Evolutionary conservation across 2,113 vertebrate genomes (phyloP).

Genomic region (Craseonycteris thonglongyai): DNA sequence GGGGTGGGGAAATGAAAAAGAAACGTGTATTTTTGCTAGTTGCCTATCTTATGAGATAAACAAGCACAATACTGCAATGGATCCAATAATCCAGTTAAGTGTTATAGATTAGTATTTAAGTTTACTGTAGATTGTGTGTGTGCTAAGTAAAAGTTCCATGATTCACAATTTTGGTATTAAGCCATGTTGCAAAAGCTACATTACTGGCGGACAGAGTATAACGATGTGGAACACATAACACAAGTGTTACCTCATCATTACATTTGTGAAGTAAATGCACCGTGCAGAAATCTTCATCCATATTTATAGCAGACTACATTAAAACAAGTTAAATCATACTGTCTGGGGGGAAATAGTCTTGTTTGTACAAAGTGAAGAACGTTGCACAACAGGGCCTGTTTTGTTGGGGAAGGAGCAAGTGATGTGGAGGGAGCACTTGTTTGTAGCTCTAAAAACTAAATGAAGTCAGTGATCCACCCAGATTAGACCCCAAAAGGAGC

Average conservation of each 20-base stretch:
- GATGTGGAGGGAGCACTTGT: neutral
- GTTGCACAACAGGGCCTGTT: slow-evolving; percentile 37
- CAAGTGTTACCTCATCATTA: slow-evolving; percentile 72
- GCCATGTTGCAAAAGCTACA: slow-evolving; percentile 66
- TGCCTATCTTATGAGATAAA: slow-evolving; percentile 78
- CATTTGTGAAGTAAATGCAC: slow-evolving; percentile 79
- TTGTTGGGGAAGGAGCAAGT: neutral
- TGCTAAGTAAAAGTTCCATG: slow-evolving; percentile 71
- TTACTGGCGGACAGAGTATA: slow-evolving; percentile 72
- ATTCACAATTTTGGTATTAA: slow-evolving; percentile 62
- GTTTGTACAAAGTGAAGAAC: slow-evolving; percentile 74
- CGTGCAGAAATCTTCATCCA: slow-evolving; percentile 75
- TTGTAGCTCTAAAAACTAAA: neutral
- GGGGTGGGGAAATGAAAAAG: slow-evolving; percentile 73
- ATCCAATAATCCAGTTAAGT: slow-evolving; percentile 75
- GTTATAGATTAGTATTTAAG: slow-evolving; percentile 77
- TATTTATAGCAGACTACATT: slow-evolving; percentile 83
- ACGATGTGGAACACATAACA: slow-evolving; percentile 70
- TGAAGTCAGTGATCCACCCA: neutral
- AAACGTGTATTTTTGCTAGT: slow-evolving; percentile 84
- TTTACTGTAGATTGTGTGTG: slow-evolving; percentile 76
- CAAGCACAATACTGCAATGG: slow-evolving; percentile 79
- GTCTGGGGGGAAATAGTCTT: slow-evolving; percentile 72
- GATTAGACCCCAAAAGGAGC: neutral
- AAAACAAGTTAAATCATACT: slow-evolving; percentile 77